Evolutionary conservation across 2,797 vertebrate genomes (phyloP), one percentile per base, ranked within the genome.

Genomic region (Sebastiscus albofasciatus): DNA sequence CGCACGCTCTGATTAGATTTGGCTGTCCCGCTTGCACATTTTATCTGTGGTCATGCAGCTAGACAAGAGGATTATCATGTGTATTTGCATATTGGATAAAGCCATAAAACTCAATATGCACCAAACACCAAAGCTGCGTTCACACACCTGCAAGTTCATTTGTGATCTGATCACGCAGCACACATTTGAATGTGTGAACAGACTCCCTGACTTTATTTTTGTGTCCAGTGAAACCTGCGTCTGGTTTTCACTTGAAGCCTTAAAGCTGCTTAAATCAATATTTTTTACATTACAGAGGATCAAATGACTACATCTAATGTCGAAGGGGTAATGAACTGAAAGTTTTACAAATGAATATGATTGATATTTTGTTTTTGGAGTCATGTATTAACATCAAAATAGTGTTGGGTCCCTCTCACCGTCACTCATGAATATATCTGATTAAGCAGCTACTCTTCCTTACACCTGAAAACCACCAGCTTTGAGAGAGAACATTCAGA

Each of bases 61-160:
- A 18, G 39, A 71, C 33, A 77, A 72, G 34, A 76, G 55, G 68
- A 78, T 87, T 75, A 64, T 66, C 56, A 16, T 58, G 24, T 64
- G 49, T 24, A 29, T 84, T 77, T 79, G 33, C 42, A 72, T 65
- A 83, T 7, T 67, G 68, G 65, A 83, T 78, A 49, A 71, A 72
- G 22, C 31, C 42, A 11, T 73, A 29, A 60, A 77, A 34, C 18
- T 36, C 16, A 13, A 65, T 79, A 85, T 54, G 8, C 12, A 22
- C 18, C 5, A 61, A 72, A 60, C 24, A 9, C 13, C 24, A 22
- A 6, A 34, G 7, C 2, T 18, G 59, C 1, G 8, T 64, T 46
- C 60, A 58, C 60, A 20, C 54, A 22, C 49, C 61, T 67, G 52
- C 29, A 54, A 8, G 22, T 42, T 22, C 8, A 72, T 72, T 72